Conservation (phyloP, 1,140 invertebrate species). For the Agrilus planipennis region DNA sequence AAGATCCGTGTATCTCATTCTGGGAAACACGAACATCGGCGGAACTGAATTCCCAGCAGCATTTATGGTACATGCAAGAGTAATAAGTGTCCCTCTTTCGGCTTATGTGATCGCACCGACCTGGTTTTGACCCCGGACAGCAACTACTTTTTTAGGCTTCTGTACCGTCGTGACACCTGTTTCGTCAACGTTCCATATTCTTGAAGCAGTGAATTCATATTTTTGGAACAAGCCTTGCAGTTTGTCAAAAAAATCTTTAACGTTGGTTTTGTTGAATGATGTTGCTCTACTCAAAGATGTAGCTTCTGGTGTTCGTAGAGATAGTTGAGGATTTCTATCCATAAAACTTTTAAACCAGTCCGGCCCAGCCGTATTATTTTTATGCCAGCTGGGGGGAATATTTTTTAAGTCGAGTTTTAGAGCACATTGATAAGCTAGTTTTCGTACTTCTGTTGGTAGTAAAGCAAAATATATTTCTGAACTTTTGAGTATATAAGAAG, state of each 20-base stretch:
- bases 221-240: slow-evolving; percentile 20
- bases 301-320: slow-evolving; percentile 29
- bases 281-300: slow-evolving; percentile 30
- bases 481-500: no score
- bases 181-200: slow-evolving; percentile 37
- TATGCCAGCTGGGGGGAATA: no score
- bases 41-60: slow-evolving; percentile 26
- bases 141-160: slow-evolving; percentile 22
- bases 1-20: slow-evolving; percentile 7
- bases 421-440: no score
- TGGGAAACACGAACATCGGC: slow-evolving; percentile 26
- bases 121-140: slow-evolving; percentile 22
- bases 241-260: slow-evolving; percentile 25
- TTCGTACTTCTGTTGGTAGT: neutral
- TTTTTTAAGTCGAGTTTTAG: no score
- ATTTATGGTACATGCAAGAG: slow-evolving; percentile 18
- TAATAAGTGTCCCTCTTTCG: slow-evolving; percentile 22
- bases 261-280: slow-evolving; percentile 28
- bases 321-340: slow-evolving; percentile 22
- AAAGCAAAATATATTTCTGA: no score
- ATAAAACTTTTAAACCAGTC: no score
- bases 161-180: slow-evolving; percentile 24
- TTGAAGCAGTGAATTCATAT: slow-evolving; percentile 15
- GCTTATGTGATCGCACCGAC: slow-evolving; percentile 21
- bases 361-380: no score